Conservation (phyloP, 2,113 vertebrate genomes). For the Proterorhinus semilunaris region DNA sequence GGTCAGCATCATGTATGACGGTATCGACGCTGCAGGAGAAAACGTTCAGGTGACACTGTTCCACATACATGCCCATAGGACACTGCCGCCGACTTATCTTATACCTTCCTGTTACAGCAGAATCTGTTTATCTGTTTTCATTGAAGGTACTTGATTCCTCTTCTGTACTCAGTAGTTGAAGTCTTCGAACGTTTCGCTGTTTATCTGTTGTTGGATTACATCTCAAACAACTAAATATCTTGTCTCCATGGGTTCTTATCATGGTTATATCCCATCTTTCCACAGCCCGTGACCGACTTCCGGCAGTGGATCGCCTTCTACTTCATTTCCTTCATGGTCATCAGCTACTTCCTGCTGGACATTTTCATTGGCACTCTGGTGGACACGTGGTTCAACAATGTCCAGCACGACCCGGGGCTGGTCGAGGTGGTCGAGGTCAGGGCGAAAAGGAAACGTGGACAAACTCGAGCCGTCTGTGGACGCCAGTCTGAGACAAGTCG, state of each 20-base stretch:
- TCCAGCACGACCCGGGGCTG: conserved; percentile 73
- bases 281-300: conserved; percentile 80
- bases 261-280: neutral
- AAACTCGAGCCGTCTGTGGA: neutral
- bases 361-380: neutral
- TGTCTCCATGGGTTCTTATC: neutral
- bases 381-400: conserved; percentile 80
- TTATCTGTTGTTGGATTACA: neutral
- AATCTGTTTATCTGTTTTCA: neutral
- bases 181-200: no score
- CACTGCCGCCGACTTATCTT: no score
- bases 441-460: neutral
- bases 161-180: no score
- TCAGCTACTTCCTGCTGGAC: neutral
- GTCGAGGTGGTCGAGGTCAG: no score
- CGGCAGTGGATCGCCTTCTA: conserved; percentile 88
- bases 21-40: conserved; percentile 84
- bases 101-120: no score
- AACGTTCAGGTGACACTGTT: conserved; percentile 79
- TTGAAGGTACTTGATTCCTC: no score
- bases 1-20: conserved; percentile 90
- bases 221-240: neutral
- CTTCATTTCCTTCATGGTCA: conserved; percentile 84
- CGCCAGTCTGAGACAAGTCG: conserved; percentile 1
- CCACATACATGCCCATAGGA: neutral